phyloP scores from a whole-genome alignment of 2,888 invertebrate species.

The Embidobia sp. region DNA sequence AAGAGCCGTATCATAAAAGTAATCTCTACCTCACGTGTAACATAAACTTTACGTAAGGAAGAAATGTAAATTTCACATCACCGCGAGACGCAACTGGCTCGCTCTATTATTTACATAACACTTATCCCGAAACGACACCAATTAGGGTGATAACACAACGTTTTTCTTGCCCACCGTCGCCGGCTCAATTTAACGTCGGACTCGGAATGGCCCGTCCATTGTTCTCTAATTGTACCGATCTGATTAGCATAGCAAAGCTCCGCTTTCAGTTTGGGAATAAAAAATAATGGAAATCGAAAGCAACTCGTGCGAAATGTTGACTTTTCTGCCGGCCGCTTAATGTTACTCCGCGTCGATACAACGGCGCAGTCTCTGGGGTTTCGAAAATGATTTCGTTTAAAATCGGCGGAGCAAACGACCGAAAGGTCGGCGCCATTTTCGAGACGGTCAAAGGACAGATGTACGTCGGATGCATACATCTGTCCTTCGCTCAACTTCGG shows the following conservation, averaged over 20 bases:
- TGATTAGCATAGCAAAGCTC: too few relatives aligned
- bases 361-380: not conserved
- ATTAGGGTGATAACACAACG: constrained; percentile 21
- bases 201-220: not conserved
- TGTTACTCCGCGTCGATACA: constrained; percentile 10
- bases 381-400: constrained; percentile 16
- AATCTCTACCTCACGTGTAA: constrained; percentile 29
- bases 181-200: not conserved
- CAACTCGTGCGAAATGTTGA: not conserved
- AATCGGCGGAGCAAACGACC: constrained; percentile 16
- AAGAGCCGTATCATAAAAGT: constrained; percentile 24
- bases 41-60: constrained; percentile 23
- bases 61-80: constrained; percentile 33
- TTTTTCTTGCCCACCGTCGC: constrained; percentile 9
- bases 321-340: not conserved
- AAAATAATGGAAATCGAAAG: too few relatives aligned
- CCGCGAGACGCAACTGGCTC: constrained; percentile 9
- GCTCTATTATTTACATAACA: constrained; percentile 34
- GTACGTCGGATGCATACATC: constrained; percentile 22
- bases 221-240: constrained; percentile 7
- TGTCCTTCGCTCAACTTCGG: constrained; percentile 37
- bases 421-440: constrained; percentile 33
- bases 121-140: constrained; percentile 25
- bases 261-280: too few relatives aligned
- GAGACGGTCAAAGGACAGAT: constrained; percentile 25